phyloP scores from a whole-genome alignment of 2,797 vertebrate species.

The Cyclopterus lumpus region DNA sequence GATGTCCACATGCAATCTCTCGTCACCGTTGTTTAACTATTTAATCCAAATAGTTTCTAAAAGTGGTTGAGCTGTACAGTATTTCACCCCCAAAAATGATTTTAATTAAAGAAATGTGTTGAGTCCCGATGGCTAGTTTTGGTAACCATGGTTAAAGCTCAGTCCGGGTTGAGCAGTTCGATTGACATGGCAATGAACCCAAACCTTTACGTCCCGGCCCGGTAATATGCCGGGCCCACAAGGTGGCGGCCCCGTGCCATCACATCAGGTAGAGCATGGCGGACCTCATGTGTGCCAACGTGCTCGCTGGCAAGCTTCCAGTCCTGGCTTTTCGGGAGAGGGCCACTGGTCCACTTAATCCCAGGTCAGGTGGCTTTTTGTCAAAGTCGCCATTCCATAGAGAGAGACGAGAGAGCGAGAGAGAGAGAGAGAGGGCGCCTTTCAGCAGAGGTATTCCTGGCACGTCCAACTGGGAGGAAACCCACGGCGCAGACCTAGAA shows the following conservation, averaged over 20 bases:
- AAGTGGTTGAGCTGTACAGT: too few species aligned
- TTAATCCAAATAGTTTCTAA: too few species aligned
- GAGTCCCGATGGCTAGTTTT: background rate
- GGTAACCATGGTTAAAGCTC: background rate
- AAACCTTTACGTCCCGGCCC: background rate
- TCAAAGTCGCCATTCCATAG: background rate
- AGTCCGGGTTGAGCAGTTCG: background rate
- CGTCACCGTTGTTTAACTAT: too few species aligned
- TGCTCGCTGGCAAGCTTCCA: background rate
- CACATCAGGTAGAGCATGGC: background rate
- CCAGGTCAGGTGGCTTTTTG: background rate
- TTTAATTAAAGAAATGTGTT: background rate
- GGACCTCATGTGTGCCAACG: background rate
- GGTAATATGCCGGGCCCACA: too few species aligned
- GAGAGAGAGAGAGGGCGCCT: background rate
- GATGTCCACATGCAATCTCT: too few species aligned
- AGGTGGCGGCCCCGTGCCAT: background rate
- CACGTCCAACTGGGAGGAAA: background rate
- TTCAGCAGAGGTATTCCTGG: background rate
- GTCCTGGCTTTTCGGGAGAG: background rate
- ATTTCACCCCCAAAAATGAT: too few species aligned
- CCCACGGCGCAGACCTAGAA: background rate
- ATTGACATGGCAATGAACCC: background rate
- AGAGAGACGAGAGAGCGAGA: background rate
- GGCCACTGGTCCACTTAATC: background rate